phyloP scores from a whole-genome alignment of 1,140 invertebrate species.

The Limonius californicus region DNA sequence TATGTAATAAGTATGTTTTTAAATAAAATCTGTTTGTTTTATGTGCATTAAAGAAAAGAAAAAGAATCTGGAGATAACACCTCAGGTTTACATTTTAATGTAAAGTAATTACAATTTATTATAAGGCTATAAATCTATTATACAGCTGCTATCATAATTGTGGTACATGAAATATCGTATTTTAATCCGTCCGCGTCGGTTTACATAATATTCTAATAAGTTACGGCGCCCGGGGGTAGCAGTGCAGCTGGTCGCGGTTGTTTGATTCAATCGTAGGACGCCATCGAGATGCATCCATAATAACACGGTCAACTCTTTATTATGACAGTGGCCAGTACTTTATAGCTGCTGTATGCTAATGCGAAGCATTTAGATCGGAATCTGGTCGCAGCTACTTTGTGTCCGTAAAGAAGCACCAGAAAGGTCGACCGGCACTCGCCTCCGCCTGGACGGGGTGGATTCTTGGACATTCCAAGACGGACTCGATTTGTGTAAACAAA shows the following conservation, averaged over 20 bases:
- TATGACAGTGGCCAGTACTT: conserved; percentile 38
- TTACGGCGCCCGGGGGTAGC: conserved; percentile 14
- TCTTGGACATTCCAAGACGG: conserved; percentile 1
- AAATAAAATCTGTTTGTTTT: too few relatives aligned
- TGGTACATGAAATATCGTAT: conserved; percentile 16
- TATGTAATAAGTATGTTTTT: too few relatives aligned
- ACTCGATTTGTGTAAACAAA: conserved; percentile 1
- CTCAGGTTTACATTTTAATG: too few relatives aligned
- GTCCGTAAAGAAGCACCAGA: conserved; percentile 19
- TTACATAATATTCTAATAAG: conserved; percentile 28
- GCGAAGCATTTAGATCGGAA: conserved; percentile 47
- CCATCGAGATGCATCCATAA: conserved; percentile 26
- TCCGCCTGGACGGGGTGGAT: neutral
- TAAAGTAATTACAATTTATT: conserved; percentile 3
- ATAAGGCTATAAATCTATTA: too few relatives aligned
- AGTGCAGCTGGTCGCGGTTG: conserved; percentile 15
- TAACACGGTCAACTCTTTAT: conserved; percentile 32
- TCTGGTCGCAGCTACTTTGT: conserved; percentile 42
- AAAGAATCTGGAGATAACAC: too few relatives aligned
- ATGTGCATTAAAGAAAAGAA: too few relatives aligned
- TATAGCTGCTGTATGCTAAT: conserved; percentile 47
- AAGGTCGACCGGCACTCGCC: neutral
- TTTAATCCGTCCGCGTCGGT: conserved; percentile 21
- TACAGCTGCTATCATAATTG: conserved; percentile 4
- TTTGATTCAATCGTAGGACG: conserved; percentile 14